Evolutionary conservation across 2,888 invertebrate species (phyloP).

Genomic region (Andrena hattorfiana): DNA sequence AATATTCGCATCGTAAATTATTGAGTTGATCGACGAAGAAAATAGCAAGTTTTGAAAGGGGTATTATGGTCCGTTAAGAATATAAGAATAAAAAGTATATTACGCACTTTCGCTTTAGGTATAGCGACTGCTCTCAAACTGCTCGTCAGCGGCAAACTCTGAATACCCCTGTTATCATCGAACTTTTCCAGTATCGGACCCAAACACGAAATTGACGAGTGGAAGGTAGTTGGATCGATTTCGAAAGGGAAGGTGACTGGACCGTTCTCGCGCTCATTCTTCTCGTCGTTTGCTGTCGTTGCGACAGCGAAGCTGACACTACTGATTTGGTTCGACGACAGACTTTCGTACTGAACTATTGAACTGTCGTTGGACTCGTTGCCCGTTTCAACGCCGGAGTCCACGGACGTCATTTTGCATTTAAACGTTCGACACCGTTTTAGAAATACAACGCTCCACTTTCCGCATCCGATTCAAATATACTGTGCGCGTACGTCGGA

Average conservation of each 20-base stretch:
- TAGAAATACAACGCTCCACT: not conserved
- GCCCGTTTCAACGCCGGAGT: slow-evolving; percentile 91
- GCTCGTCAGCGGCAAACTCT: slow-evolving; percentile 8
- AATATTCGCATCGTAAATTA: too few relatives aligned
- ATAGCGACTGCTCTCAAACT: not conserved
- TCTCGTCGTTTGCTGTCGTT: slow-evolving; percentile 16
- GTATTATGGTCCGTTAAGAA: not conserved
- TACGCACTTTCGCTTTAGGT: slow-evolving; percentile 1
- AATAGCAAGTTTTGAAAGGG: not conserved
- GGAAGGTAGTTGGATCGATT: not conserved
- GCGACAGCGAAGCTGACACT: slow-evolving; percentile 26
- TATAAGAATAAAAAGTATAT: not conserved
- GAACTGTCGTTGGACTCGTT: slow-evolving; percentile 89
- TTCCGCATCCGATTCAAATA: not conserved
- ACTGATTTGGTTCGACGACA: slow-evolving; percentile 10
- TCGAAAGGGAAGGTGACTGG: not conserved
- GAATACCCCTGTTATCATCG: not conserved
- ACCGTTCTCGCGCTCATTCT: slow-evolving; percentile 11
- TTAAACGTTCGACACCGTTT: slow-evolving; percentile 30
- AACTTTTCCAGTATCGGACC: slow-evolving; percentile 6
- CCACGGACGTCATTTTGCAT: slow-evolving; percentile 86
- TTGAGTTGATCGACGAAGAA: too few relatives aligned
- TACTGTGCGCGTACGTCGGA: not conserved
- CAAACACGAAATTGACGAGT: slow-evolving; percentile 8
- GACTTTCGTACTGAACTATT: slow-evolving; percentile 69